Conservation (phyloP, 1,140 invertebrate species). For the Lanistes nyassanus region DNA sequence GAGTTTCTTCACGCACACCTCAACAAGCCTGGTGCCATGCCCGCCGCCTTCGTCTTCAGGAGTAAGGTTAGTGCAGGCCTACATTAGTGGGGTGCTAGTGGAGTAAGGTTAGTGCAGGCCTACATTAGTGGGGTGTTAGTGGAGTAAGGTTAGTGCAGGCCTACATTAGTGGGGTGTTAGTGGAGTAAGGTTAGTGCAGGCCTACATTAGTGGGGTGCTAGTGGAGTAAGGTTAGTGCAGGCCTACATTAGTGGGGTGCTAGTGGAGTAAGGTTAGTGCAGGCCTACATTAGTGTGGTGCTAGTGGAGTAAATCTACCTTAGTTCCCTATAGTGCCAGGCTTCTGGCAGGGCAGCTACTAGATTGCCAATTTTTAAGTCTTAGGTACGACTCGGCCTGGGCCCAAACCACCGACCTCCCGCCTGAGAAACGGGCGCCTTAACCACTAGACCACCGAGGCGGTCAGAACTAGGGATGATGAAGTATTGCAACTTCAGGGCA, state of each 20-base stretch:
- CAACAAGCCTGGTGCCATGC: conserved; percentile 52
- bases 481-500: too few species aligned
- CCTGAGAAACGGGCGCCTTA: too few species aligned
- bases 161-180: not conserved
- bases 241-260: not conserved
- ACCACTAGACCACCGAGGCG: too few species aligned
- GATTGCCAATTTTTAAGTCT: too few species aligned
- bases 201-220: not conserved
- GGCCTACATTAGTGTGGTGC: not conserved
- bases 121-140: not conserved
- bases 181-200: not conserved
- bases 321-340: not conserved
- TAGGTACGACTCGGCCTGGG: too few species aligned
- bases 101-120: too few species aligned
- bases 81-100: not conserved
- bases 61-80: conserved; percentile 44
- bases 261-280: too few species aligned
- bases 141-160: not conserved
- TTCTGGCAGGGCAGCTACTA: too few species aligned
- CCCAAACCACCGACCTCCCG: too few species aligned
- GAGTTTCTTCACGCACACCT: conserved; percentile 61
- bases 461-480: too few species aligned
- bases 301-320: not conserved
- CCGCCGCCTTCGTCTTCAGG: conserved; percentile 54
- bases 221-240: not conserved